These are phyloP conservation scores for Zosterops lateralis DNA, from an alignment of 2,113 vertebrate genomes.

Conservation along the genomic window DNA sequence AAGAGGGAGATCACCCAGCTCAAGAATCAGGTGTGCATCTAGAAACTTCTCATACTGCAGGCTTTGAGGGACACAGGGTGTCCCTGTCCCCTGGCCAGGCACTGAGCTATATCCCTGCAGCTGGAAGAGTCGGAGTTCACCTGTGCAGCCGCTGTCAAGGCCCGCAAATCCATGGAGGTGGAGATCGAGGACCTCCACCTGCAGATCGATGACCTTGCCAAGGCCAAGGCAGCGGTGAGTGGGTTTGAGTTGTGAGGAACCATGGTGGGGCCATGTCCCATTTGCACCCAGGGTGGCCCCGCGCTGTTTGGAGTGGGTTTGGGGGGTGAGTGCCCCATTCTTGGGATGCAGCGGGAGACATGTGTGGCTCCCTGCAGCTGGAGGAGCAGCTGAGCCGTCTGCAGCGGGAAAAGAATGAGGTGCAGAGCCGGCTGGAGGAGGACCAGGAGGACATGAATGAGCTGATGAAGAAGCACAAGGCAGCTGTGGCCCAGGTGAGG, in stretches of 20 bases:
- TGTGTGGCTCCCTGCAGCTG: constrained; percentile 72
- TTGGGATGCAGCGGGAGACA: neutral
- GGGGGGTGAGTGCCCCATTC: neutral
- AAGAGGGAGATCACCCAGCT: constrained; percentile 96
- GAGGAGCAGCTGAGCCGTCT: constrained; percentile 96
- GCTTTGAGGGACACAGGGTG: neutral
- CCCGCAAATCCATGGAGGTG: constrained; percentile 95
- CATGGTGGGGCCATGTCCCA: accelerated
- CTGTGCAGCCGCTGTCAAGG: constrained; percentile 89
- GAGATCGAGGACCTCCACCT: constrained; percentile 96
- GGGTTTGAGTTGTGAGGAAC: accelerated
- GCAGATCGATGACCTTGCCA: constrained; percentile 94
- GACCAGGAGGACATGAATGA: constrained; percentile 98
- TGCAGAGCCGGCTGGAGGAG: constrained; percentile 93
- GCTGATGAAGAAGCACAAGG: constrained; percentile 98
- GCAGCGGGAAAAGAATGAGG: constrained; percentile 94
- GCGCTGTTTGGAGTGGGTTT: accelerated
- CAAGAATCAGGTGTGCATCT: constrained; percentile 87
- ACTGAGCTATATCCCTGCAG: constrained; percentile 68
- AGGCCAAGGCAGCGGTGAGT: constrained; percentile 88
- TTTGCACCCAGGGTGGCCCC: neutral
- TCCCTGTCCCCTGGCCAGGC: neutral
- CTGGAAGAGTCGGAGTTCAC: constrained; percentile 98
- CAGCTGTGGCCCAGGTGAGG: constrained; percentile 90
- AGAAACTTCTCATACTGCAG: neutral